These are phyloP conservation scores for Varecia variegata DNA, from an alignment of 2,797 vertebrate species.

Conservation along the genomic window DNA sequence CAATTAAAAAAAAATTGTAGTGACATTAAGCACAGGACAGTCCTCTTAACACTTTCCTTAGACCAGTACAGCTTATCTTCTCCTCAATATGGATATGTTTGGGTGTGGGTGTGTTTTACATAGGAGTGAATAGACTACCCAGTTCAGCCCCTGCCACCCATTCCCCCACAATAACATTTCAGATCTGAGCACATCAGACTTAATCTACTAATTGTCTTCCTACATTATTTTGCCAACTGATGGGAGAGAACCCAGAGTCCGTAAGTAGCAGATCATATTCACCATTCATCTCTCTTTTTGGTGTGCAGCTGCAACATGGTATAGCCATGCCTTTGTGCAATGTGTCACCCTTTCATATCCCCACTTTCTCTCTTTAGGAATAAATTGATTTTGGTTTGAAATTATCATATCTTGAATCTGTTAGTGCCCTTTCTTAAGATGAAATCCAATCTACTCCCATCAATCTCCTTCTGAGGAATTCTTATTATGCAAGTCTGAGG, in stretches of 20 bases:
- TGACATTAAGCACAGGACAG: not conserved
- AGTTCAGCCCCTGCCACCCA: not conserved
- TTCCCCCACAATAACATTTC: not conserved
- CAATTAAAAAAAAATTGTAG: not conserved
- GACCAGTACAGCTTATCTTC: not conserved
- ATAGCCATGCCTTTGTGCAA: not conserved
- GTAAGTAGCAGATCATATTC: not conserved
- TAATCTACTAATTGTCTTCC: not conserved
- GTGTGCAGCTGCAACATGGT: not conserved
- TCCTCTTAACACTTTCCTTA: not conserved
- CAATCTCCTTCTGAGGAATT: not conserved
- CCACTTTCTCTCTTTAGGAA: not conserved
- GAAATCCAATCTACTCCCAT: not conserved
- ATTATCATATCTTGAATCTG: not conserved
- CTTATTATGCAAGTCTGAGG: not conserved
- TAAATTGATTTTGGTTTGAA: not conserved
- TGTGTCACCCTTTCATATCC: not conserved
- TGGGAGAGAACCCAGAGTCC: not conserved
- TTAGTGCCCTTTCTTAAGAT: not conserved
- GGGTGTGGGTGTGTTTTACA: not conserved
- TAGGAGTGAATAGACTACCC: not conserved
- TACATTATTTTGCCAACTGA: not conserved
- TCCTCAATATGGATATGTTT: not conserved
- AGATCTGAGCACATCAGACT: not conserved
- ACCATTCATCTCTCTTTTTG: not conserved